Evolutionary conservation across 2,113 vertebrate species (phyloP), one percentile per base, ranked within the genome.

Genomic region (Rhodinocichla rosea): DNA sequence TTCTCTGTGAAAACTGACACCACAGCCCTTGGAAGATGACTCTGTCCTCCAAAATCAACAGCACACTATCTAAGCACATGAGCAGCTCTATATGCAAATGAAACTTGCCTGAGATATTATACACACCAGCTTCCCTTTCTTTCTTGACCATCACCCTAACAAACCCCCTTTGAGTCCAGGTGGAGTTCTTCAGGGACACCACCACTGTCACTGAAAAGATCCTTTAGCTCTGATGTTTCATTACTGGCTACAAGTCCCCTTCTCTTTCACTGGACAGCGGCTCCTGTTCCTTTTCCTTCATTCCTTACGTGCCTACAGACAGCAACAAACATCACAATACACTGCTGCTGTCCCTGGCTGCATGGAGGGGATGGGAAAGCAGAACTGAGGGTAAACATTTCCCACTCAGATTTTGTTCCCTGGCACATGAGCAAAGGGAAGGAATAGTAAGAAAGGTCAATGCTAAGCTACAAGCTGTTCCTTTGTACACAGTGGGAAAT

Each of bases 281-380:
- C 2, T 19, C 15, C 59, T 74, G 18, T 8, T 53, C 11, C 16
- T 83, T 73, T 80, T 50, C 59, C 45, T 83, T 42, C n/a, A 8
- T 37, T 47, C 2, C 2, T 39, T 67, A 33, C 0, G 0, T 3
- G 24, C 33, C 65, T 19, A 45, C 13, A 2, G 12, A 68, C 62
- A 75, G 24, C n/a, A 79, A 27, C 2, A 2, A 85, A 13, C 11
- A 53, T 0, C 12, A 30, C 30, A 35, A 17, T 1, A 14, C 40
- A 40, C 39, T 69, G 52, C 35, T 85, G 27, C 42, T 47, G 5
- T 24, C 59, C 30, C 10, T 10, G 15, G 30, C 59, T 44, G 6
- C 18, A 5, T 1, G 1, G 37, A 77, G 13, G 18, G 30, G 6
- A n/a, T 24, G 21, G 69, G 30, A 64, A 40, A 33, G 42, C 21